Conservation (phyloP, 2,888 invertebrate genomes). For the Noctua comes region DNA sequence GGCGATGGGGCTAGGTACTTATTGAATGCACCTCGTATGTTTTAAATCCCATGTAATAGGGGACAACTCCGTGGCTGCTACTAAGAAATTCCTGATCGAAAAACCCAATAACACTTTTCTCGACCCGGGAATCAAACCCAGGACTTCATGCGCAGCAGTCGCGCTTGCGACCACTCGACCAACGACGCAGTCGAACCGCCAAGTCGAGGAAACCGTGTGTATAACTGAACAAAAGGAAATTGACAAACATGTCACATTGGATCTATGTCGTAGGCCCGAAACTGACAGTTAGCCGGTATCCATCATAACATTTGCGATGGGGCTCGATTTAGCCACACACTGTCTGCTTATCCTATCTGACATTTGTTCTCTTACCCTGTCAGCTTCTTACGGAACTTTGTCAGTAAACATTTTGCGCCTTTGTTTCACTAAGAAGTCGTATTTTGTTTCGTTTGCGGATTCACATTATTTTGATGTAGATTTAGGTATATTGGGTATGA, state of each 20-base stretch:
- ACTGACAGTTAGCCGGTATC: constrained; percentile 41
- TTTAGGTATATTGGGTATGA: constrained; percentile 17
- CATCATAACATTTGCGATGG: constrained; percentile 62
- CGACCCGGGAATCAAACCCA: too few species aligned
- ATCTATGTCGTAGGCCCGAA: constrained; percentile 34
- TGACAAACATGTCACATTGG: constrained; percentile 38
- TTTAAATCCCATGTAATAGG: too few species aligned
- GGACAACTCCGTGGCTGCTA: too few species aligned
- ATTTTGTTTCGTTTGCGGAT: constrained; percentile 46
- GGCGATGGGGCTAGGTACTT: too few species aligned
- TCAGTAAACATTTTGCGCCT: constrained; percentile 50
- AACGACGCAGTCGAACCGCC: too few species aligned
- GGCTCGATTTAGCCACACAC: constrained; percentile 36
- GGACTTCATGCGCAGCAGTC: too few species aligned
- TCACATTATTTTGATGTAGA: constrained; percentile 35
- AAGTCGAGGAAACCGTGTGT: background rate
- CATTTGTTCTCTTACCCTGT: constrained; percentile 46
- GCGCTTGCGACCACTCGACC: too few species aligned
- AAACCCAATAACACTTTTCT: too few species aligned
- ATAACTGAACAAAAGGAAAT: constrained; percentile 16
- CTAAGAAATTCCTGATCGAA: too few species aligned
- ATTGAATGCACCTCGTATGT: too few species aligned
- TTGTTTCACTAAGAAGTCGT: constrained; percentile 31
- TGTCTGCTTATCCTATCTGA: constrained; percentile 54
- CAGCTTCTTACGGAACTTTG: constrained; percentile 66